Evolutionary conservation across 2,888 invertebrate species (phyloP), one percentile per base, ranked within the genome.

Genomic region (Labia minor): DNA sequence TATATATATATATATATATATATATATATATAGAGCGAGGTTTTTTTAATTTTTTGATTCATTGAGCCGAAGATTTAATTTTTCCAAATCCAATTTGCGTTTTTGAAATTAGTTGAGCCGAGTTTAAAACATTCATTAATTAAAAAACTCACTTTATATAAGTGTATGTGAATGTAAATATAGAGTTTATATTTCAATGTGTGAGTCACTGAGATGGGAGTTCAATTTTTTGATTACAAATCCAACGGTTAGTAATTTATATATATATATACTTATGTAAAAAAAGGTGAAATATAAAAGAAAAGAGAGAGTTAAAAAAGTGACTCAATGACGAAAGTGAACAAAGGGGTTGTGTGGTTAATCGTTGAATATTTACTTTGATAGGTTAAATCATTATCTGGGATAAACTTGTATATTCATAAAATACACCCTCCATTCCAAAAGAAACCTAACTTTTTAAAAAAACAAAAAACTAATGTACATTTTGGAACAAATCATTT

Each of bases 1-100:
- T 26, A 26, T 26, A 26, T 26, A 26, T 26, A n/a, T n/a, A 26
- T 26, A 26, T 26, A 26, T 26, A 26, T 6, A 26, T 3, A 6
- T 26, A 26, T 26, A 8, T 26, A 26, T 6, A 26, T 26, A 26
- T 26, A 26, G 8, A 26, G 49, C 14, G 16, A 10, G 4, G 3
- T 49, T 49, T 49, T 49, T 49, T 49, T 49, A 49, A 49, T 49
- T 49, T 49, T 49, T 49, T 49, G 49, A 49, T 49, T 49, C 49
- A 49, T 49, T 49, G 49, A 49, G 49, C 49, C 49, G 49, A 49
- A 49, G 49, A 49, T 49, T 49, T 49, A 49, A 49, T 49, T 49
- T 49, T 49, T 49, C 49, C 49, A 8, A 49, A 49, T 49, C 49
- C 49, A 49, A 49, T 49, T 49, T 49, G 49, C 49, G 49, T 49